These are phyloP conservation scores for Illadopsis cleaveri DNA, from an alignment of 2,113 vertebrate species.

Conservation along the genomic window DNA sequence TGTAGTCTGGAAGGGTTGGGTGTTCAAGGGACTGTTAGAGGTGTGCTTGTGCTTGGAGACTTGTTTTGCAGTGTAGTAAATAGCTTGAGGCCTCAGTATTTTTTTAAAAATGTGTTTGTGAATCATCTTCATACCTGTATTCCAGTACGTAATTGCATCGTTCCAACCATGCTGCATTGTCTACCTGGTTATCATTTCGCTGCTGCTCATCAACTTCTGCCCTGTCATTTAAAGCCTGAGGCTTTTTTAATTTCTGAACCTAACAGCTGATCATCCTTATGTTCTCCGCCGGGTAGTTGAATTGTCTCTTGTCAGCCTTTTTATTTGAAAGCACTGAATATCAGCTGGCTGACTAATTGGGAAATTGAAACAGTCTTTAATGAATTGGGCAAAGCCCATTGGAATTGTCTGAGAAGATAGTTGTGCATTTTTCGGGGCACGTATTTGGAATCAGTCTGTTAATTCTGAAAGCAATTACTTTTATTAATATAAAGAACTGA, in stretches of 20 bases:
- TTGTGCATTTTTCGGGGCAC: neutral
- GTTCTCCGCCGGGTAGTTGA: slow-evolving; percentile 57
- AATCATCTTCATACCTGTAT: slow-evolving; percentile 48
- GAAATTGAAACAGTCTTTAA: slow-evolving; percentile 40
- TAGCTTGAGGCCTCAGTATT: slow-evolving; percentile 45
- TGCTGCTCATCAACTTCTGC: slow-evolving; percentile 32
- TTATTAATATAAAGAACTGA: slow-evolving; percentile 17
- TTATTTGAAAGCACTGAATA: slow-evolving; percentile 33
- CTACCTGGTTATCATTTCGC: slow-evolving; percentile 55
- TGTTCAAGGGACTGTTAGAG: neutral
- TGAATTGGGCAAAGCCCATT: slow-evolving; percentile 51
- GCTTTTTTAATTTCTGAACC: slow-evolving; percentile 31
- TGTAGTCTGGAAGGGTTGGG: slow-evolving; percentile 11
- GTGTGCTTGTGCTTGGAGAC: slow-evolving; percentile 19
- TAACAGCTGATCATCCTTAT: slow-evolving; percentile 43
- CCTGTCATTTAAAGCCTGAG: slow-evolving; percentile 3
- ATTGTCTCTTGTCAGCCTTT: slow-evolving; percentile 53
- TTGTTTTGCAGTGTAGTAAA: slow-evolving; percentile 14
- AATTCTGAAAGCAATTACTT: slow-evolving; percentile 48
- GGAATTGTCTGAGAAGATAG: slow-evolving; percentile 47
- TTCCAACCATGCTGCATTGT: slow-evolving; percentile 48
- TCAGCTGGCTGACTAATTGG: slow-evolving; percentile 58
- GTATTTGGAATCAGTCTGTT: slow-evolving; percentile 36
- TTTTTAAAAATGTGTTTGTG: neutral
- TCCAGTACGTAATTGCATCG: slow-evolving; percentile 25